Base-by-base conservation (phyloP, 1,140 invertebrate species). In the Drosophila micromelanica region DNA sequence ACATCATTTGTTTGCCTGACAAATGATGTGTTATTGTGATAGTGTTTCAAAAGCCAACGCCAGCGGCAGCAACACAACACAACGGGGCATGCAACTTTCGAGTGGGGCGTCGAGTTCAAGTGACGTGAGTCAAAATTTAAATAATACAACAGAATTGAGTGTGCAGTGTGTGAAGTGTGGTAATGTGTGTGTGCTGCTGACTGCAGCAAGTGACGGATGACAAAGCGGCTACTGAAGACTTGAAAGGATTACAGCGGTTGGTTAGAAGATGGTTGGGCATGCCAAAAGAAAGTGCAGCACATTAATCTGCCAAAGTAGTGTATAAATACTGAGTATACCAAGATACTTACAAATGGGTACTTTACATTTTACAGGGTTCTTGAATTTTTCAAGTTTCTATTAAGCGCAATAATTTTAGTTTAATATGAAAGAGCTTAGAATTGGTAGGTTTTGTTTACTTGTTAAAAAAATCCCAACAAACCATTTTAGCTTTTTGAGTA, bases 21-120 rank as follows among this genome's bases (percentile, higher is more conserved):
- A 89, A 89, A 89, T 89, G 84, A 87, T 87, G 79, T 81, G 82
- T 76, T 87, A 82, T 87, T 87, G 84, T 89, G 84, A 89, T 89
- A 82, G 67, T 82, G 78, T 73, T 80, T 56, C 64, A 49, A 76
- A 60, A 65, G 68, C 63, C 35, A 48, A 35, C 52, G 27, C 15
- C 13, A 49, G 40, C n/a, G 27, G 11, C 38, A 20, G 6, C 27
- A 27, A 27, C 27, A 27, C 27, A 27, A 43, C 56, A 35, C 40
- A 45, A 43, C 64, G 72, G 67, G 77, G 81, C 81, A 85, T 71
- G 67, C 64, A 74, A 78, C 81, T 86, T 62, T 86, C 81, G 38
- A 85, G 80, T 74, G 81, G 51, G 23, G 68, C 63, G 46, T 49
- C 46, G 75, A 81, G 81, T 86, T 77, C 67, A 85, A 81, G 78